A percentile compares a stretch with the other conserved stretches of the same genome.
phyloP scores from a whole-genome alignment of 2,797 vertebrate genomes.

The Semotilus atromaculatus region DNA sequence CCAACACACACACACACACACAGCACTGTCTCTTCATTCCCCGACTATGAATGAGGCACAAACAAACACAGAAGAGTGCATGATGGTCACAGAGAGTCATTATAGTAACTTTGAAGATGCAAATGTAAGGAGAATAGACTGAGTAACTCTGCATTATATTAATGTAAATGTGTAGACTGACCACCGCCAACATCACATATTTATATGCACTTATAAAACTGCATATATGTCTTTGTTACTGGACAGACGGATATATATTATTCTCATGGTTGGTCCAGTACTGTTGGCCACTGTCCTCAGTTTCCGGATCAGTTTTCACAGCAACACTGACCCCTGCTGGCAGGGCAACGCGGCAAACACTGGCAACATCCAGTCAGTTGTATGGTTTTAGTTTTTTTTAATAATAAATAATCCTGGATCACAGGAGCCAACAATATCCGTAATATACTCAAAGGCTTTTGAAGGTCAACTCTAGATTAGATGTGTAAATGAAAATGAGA shows the following conservation, averaged over 20 bases:
- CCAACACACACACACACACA: constrained; percentile 17
- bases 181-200: background rate
- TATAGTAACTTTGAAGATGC: background rate
- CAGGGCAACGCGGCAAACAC: background rate
- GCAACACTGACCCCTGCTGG: constrained; percentile 65
- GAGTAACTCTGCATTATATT: background rate
- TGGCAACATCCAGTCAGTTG: too few relatives aligned
- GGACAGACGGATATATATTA: background rate
- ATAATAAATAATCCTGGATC: background rate
- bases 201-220: background rate
- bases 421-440: background rate
- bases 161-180: background rate
- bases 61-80: constrained; percentile 47
- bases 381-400: background rate
- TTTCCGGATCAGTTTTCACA: constrained; percentile 30
- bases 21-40: constrained; percentile 56
- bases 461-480: background rate
- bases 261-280: background rate
- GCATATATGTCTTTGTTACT: background rate
- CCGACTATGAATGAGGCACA: constrained; percentile 3
- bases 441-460: background rate
- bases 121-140: background rate
- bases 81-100: background rate
- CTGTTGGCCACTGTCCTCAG: constrained; percentile 26
- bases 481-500: background rate